A percentile compares a stretch with the other conserved stretches of the same genome.
Evolutionary conservation across 2,113 vertebrate species (phyloP).

Genomic region (Myanophis thanlyinensis): DNA sequence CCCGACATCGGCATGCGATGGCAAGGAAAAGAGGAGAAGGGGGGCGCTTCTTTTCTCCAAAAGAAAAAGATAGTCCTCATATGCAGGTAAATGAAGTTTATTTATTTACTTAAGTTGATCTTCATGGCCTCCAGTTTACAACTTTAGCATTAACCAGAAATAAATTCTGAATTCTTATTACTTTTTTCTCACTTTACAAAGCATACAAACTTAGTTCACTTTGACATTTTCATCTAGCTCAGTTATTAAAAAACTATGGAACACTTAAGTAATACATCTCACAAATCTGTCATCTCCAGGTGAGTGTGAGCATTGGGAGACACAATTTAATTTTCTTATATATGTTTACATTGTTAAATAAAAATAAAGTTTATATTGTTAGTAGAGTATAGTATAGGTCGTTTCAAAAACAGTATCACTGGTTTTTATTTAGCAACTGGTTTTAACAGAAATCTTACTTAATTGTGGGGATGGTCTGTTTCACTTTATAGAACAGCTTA

Average conservation of each 20-base stretch:
- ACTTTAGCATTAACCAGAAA: accelerated
- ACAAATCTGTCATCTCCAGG: not conserved
- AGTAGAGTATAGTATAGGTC: not conserved
- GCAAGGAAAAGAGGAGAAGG: conserved; percentile 94
- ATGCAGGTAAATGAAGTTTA: conserved; percentile 78
- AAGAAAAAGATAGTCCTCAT: conserved; percentile 89
- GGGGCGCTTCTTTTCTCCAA: conserved; percentile 95
- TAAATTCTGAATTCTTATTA: not conserved
- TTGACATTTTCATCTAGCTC: not conserved
- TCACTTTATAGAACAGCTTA: not conserved
- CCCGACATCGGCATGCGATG: conserved; percentile 96
- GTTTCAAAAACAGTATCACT: not conserved
- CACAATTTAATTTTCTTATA: not conserved
- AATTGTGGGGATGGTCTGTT: not conserved
- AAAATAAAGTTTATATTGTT: not conserved
- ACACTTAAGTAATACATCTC: not conserved
- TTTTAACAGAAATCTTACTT: not conserved
- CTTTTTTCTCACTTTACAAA: not conserved
- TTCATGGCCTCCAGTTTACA: accelerated
- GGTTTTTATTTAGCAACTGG: not conserved
- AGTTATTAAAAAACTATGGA: not conserved
- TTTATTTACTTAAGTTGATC: not conserved
- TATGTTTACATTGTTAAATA: not conserved
- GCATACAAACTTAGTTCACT: not conserved
- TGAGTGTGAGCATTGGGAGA: not conserved